Percentiles rank a stretch among this genome's conserved stretches.
phyloP scores from a whole-genome alignment of 2,797 vertebrate genomes.

The Brachyrhaphis roseni region DNA sequence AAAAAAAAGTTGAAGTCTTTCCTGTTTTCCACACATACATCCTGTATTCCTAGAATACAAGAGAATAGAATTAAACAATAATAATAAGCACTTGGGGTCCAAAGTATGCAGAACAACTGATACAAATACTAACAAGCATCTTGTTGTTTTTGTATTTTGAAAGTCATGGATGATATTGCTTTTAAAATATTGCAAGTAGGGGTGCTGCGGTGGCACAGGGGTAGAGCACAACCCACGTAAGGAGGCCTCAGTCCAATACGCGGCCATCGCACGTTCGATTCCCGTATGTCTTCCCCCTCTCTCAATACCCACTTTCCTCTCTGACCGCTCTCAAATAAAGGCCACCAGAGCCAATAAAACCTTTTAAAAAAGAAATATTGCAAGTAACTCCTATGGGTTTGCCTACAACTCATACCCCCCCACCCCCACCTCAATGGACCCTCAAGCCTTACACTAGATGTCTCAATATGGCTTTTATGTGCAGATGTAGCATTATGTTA shows the following conservation, averaged over 20 bases:
- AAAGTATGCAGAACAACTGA: constrained; percentile 54
- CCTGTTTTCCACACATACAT: background rate
- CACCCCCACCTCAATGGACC: constrained; percentile 50
- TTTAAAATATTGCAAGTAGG: constrained; percentile 78
- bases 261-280: too few relatives aligned
- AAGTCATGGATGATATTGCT: constrained; percentile 75
- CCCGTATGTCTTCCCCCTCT: too few relatives aligned
- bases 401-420: constrained; percentile 53
- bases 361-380: constrained; percentile 42
- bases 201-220: too few relatives aligned
- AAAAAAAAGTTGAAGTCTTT: background rate
- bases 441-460: constrained; percentile 47
- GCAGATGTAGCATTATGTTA: constrained; percentile 59
- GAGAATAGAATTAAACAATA: constrained; percentile 7
- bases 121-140: constrained; percentile 37
- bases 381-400: constrained; percentile 76
- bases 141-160: constrained; percentile 61
- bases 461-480: constrained; percentile 75
- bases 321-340: too few relatives aligned
- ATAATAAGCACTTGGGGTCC: constrained; percentile 45
- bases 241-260: too few relatives aligned
- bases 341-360: too few relatives aligned
- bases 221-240: too few relatives aligned
- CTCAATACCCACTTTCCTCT: too few relatives aligned
- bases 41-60: background rate